Evolutionary conservation across 2,113 vertebrate species (phyloP), one percentile per base, ranked within the genome.

Genomic region (Colaptes auratus): DNA sequence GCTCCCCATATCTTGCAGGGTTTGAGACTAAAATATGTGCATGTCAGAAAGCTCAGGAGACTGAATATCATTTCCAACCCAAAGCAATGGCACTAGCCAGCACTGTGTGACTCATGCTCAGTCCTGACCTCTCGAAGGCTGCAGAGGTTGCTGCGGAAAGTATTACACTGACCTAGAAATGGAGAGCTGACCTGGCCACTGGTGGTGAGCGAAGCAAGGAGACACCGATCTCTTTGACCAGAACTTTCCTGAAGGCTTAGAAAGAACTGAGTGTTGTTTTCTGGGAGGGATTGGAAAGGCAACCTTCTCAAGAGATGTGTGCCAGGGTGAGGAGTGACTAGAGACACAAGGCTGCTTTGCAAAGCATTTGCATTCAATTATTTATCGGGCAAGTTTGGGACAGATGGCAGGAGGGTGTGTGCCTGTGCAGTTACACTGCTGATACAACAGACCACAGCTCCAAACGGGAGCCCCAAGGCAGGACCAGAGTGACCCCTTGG

Each of bases 391-490:
- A 50, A 33, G 21, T 65, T 44, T 39, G 56, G 60, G 75, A 60
- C 60, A 73, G 61, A 56, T 73, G 60, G 56, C 44, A 74, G 61
- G 27, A 92, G 25, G 2, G 0, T 25, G 58, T 42, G 71, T 1
- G 1, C 61, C 50, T 1, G 0, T 11, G 71, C 0, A 0, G 36
- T 71, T 64, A 67, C 1, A 0, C 69, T 80, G 83, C 73, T 52
- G 28, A 24, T 72, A 35, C 53, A 86, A 63, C 36, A 67, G 56
- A 74, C 31, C 46, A 24, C 2, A 5, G 28, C 30, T 76, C 64
- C 59, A 87, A 81, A 59, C 3, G 33, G 30, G 35, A 63, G 12
- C 53, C 48, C 33, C 0, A 0, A 39, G 69, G 36, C 33, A 72
- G 74, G 44, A 84, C 31, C 60, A 44, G 56, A 46, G 46, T 31